Percentiles rank a stretch among this genome's conserved stretches.
phyloP scores from a whole-genome alignment of 2,888 invertebrate species.

The Xestia ashworthii region DNA sequence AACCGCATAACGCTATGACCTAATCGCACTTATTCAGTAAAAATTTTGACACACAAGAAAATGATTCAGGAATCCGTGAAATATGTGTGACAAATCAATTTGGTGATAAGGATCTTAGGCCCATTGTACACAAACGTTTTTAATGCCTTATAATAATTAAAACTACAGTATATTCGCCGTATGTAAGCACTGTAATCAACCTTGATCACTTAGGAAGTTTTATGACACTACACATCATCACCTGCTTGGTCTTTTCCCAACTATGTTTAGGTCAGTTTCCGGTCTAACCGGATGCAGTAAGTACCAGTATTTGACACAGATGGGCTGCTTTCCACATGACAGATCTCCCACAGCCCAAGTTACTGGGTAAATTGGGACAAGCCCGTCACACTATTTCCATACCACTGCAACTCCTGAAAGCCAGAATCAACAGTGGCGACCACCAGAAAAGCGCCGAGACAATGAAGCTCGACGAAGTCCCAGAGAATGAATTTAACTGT shows the following conservation, averaged over 20 bases:
- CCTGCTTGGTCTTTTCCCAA: background rate
- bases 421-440: too few relatives aligned
- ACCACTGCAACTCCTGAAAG: too few relatives aligned
- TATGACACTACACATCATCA: background rate
- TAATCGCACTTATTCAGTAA: background rate
- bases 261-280: background rate
- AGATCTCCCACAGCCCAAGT: background rate
- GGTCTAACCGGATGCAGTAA: background rate
- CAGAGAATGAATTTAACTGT: too few relatives aligned
- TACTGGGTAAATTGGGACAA: background rate
- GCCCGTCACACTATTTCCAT: too few relatives aligned
- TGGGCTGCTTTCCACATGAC: background rate
- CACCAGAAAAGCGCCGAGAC: too few relatives aligned
- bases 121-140: background rate
- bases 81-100: slow-evolving; percentile 20
- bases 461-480: too few relatives aligned
- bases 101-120: slow-evolving; percentile 3
- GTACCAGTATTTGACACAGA: background rate
- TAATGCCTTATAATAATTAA: background rate
- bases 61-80: slow-evolving; percentile 21
- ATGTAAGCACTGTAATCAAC: too few relatives aligned
- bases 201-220: background rate
- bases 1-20: background rate
- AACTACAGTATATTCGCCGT: background rate
- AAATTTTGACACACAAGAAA: slow-evolving; percentile 1